Evolutionary conservation across 1,140 invertebrate genomes (phyloP), one percentile per base, ranked within the genome.

Genomic region (Idris sp.): DNA sequence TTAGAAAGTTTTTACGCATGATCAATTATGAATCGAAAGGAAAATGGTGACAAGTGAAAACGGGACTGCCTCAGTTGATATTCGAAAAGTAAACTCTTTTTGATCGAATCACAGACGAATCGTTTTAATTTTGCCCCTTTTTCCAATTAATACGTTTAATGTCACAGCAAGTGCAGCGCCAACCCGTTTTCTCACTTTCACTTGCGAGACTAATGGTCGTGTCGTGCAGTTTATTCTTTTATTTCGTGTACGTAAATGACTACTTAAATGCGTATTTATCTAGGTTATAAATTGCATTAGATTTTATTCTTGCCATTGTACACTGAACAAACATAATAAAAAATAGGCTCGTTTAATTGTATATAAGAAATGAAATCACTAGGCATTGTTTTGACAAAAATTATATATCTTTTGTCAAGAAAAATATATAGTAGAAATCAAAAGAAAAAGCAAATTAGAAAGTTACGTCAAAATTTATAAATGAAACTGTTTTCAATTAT

Each of bases 1-100:
- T 82, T 84, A 83, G 84, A 85, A 85, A 85, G 84, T 84, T 78
- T 77, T 80, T 59, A 79, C 77, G 78, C 74, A 74, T 75, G 69
- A 82, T 83, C 76, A 79, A 71, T 76, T 78, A 77, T 81, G 38
- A 81, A 80, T 80, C 72, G 65, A 80, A 46, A 75, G 73, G 73
- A 79, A 81, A 82, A 79, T 68, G 49, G 38, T 36, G 64, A 49
- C 68, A 40, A 78, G 79, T 79, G 80, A 83, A 82, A 83, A 79
- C 78, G 75, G 31, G n/a, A n/a, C n/a, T 35, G 73, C 48, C 44
- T 68, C 56, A 72, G 59, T 78, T 78, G n/a, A n/a, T n/a, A n/a
- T n/a, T n/a, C n/a, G n/a, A n/a, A n/a, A n/a, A n/a, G n/a, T n/a
- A n/a, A n/a, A n/a, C n/a, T n/a, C n/a, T n/a, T n/a, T n/a, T n/a